Base-by-base conservation (phyloP, 2,113 vertebrate species). In the Lophotis ruficrista region DNA sequence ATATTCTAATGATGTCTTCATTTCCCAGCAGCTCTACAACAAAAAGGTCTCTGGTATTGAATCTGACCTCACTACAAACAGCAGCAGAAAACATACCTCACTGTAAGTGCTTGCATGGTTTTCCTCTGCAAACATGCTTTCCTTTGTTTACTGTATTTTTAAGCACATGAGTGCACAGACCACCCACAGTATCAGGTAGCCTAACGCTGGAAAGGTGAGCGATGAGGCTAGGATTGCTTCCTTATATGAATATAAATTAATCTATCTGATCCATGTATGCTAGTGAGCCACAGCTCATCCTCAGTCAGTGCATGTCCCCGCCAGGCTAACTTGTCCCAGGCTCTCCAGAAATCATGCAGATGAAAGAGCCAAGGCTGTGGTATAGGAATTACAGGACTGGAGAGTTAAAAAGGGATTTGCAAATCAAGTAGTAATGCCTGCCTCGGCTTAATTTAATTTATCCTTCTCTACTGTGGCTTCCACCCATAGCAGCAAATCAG, bases 371-470 rank as follows among this genome's bases (percentile, higher is more conserved):
- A 93, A 68, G 51, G 83, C 94, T 90, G 78, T 89, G 85, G 86
- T 83, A 45, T 68, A 92, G 90, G 93, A 97, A 96, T 96, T 95
- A 75, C 51, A 94, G 92, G 38, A 93, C 53, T 75, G 72, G 54
- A 94, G 90, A 94, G 85, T 96, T 94, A 94, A 91, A 97, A 95
- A 89, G 31, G 90, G 92, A 96, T 96, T 96, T 91, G 94, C 81
- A 88, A 97, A 93, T 95, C 82, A 87, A 94, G 93, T 93, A 96
- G 91, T 93, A 94, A 93, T 91, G 84, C 91, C 83, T 97, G 83
- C 79, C 84, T 83, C 70, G 57, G 37, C n/a, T 94, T 71, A 84
- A 94, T 96, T 95, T 94, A 92, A 94, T 47, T 91, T 57, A 85
- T 76, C 70, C 45, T 85, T 84, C 64, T 89, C 83, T 94, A 76